phyloP scores from a whole-genome alignment of 2,888 invertebrate species.

The Vesta saturnalis region DNA sequence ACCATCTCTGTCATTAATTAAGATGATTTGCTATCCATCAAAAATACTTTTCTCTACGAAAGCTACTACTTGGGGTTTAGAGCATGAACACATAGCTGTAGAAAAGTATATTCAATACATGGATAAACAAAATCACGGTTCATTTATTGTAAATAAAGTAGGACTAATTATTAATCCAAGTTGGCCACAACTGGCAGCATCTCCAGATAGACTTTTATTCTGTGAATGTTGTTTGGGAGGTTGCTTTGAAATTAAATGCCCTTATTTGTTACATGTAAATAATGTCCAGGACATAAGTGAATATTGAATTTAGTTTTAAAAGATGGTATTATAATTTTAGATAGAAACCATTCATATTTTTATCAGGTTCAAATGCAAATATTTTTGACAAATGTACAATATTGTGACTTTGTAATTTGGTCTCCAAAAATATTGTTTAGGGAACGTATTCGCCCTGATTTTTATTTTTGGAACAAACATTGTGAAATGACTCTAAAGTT shows the following conservation, averaged over 20 bases:
- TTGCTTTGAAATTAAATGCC: not conserved
- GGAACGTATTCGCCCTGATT: too few relatives aligned
- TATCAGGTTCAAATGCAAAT: slow-evolving; percentile 5
- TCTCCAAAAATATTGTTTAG: not conserved
- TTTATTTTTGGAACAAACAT: too few relatives aligned
- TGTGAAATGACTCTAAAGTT: too few relatives aligned
- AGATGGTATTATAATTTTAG: not conserved
- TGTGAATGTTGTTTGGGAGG: not conserved
- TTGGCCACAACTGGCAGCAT: not conserved
- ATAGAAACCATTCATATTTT: not conserved
- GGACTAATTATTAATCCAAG: not conserved
- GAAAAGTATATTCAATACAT: slow-evolving; percentile 1
- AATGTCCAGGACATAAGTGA: too few relatives aligned
- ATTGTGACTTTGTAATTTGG: slow-evolving; percentile 7
- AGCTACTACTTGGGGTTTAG: slow-evolving; percentile 26
- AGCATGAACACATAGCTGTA: slow-evolving; percentile 22
- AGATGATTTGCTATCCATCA: slow-evolving; percentile 25
- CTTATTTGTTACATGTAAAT: not conserved
- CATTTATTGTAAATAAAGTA: not conserved
- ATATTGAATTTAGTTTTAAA: not conserved
- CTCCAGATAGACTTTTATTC: not conserved
- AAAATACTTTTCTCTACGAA: slow-evolving; percentile 18
- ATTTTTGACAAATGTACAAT: not conserved
- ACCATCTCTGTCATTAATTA: slow-evolving; percentile 29
- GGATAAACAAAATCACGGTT: not conserved